phyloP scores from a whole-genome alignment of 2,888 invertebrate genomes.

The Scelioninae gen. 2 region DNA sequence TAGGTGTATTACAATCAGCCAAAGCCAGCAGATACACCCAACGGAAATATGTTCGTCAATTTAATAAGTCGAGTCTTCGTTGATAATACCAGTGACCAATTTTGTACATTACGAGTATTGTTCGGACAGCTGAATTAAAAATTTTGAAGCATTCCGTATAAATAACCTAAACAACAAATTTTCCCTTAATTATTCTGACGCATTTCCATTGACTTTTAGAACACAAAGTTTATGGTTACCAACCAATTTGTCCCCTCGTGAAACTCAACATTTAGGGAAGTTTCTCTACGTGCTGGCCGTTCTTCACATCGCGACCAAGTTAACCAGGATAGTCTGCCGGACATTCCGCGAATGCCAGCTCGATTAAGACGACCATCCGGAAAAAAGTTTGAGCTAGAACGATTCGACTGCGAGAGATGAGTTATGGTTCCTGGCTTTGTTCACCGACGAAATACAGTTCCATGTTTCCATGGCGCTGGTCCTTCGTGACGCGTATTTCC shows the following conservation, averaged over 20 bases:
- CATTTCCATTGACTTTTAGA: too few species aligned
- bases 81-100: too few species aligned
- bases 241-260: conserved; percentile 3
- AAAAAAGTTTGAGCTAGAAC: conserved; percentile 42
- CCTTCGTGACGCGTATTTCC: conserved; percentile 59
- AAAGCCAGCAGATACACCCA: too few species aligned
- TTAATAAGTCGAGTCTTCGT: too few species aligned
- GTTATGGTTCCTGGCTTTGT: conserved; percentile 65
- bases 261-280: too few species aligned
- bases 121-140: too few species aligned
- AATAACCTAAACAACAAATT: too few species aligned
- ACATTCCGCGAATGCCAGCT: conserved; percentile 41
- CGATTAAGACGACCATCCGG: conserved; percentile 44
- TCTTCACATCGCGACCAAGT: conserved; percentile 21
- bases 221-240: not conserved
- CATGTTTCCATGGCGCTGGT: conserved; percentile 60
- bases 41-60: too few species aligned
- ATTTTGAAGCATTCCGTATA: too few species aligned
- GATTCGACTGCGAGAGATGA: conserved; percentile 61
- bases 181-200: too few species aligned
- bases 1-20: too few species aligned
- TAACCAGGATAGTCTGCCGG: conserved; percentile 12
- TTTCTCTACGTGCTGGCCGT: conserved; percentile 18
- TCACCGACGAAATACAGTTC: conserved; percentile 53
- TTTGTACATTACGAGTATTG: too few species aligned